These are phyloP conservation scores for Anguilla marmorata DNA, from an alignment of 2,797 vertebrate genomes.

Conservation along the genomic window DNA sequence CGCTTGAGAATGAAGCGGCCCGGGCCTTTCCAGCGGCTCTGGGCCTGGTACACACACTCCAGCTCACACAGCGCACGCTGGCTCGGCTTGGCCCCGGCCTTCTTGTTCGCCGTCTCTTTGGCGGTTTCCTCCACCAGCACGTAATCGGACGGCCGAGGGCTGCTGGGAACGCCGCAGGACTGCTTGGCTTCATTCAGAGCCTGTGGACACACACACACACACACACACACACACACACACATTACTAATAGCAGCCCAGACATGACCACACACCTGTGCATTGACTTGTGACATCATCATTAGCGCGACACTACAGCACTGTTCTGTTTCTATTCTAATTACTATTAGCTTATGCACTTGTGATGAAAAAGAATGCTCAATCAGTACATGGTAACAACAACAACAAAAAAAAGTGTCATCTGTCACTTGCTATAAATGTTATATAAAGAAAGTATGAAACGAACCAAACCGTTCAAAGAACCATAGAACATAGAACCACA, in stretches of 20 bases:
- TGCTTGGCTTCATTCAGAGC: constrained; percentile 95
- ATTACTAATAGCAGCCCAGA: background rate
- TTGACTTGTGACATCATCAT: background rate
- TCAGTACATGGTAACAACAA: background rate
- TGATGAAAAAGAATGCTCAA: background rate
- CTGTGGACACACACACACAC: constrained; percentile 58
- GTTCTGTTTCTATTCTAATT: background rate
- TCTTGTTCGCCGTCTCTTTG: constrained; percentile 84
- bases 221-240: background rate
- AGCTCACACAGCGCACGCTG: constrained; percentile 88
- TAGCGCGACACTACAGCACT: background rate
- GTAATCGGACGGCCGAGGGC: constrained; percentile 90
- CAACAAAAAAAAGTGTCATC: background rate
- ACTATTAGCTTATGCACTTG: background rate
- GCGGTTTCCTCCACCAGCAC: constrained; percentile 92
- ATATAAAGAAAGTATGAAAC: too few relatives aligned
- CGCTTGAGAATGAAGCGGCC: constrained; percentile 96
- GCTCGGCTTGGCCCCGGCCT: constrained; percentile 78
- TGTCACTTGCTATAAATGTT: too few relatives aligned
- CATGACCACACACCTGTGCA: background rate
- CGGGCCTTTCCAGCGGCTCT: constrained; percentile 90
- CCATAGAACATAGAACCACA: background rate
- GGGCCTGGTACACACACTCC: constrained; percentile 92
- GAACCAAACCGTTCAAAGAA: too few relatives aligned
- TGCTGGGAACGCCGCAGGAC: constrained; percentile 87